phyloP scores from a whole-genome alignment of 1,140 invertebrate species.

The Steinernema khuongi region DNA sequence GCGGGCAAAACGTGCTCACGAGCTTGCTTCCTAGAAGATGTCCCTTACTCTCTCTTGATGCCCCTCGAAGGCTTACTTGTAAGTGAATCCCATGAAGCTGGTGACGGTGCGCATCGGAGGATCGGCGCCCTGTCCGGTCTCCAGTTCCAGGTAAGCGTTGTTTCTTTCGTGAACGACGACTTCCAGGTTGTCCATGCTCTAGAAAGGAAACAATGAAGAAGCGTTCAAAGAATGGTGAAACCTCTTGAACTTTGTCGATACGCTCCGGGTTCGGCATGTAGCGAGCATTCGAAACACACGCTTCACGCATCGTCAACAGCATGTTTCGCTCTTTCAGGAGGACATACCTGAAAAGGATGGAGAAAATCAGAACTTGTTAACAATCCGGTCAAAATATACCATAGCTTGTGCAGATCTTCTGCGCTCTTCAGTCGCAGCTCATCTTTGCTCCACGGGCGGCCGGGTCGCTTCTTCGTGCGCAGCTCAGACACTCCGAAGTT shows the following conservation, averaged over 20 bases:
- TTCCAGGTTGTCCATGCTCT: conserved; percentile 92
- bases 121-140: conserved; percentile 75
- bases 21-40: conserved; percentile 44
- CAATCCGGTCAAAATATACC: conserved; percentile 65
- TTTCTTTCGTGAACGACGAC: conserved; percentile 84
- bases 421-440: conserved; percentile 92
- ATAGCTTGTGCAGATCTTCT: conserved; percentile 90
- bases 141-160: conserved; percentile 77
- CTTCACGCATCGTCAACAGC: conserved; percentile 89
- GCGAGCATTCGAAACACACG: conserved; percentile 67
- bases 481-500: conserved; percentile 77
- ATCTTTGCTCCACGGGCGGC: conserved; percentile 80
- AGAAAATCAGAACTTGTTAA: not conserved
- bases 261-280: conserved; percentile 90
- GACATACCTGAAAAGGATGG: conserved; percentile 76
- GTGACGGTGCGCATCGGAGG: conserved; percentile 50
- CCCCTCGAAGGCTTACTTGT: conserved; percentile 42
- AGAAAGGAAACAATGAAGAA: conserved; percentile 22
- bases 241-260: conserved; percentile 75
- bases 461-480: conserved; percentile 66
- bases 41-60: not conserved
- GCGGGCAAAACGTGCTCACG: conserved; percentile 46
- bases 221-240: conserved; percentile 19
- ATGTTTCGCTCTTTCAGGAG: conserved; percentile 93
- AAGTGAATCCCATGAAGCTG: conserved; percentile 56